Conservation (phyloP, 2,797 vertebrate species). For the Girardinus metallicus region DNA sequence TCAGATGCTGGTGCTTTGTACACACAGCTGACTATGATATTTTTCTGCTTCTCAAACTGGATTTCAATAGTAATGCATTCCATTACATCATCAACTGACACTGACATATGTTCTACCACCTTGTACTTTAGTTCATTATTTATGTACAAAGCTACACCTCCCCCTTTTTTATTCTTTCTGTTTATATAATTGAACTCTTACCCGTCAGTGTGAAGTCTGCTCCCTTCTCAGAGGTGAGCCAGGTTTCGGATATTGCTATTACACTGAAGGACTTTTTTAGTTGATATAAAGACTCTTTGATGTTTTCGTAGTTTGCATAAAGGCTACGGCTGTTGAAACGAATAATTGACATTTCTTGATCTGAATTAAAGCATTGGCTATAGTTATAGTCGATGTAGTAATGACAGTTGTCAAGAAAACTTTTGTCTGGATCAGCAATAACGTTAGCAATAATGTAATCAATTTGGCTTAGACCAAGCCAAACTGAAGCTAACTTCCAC, state of each 20-base stretch:
- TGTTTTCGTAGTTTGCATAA: neutral
- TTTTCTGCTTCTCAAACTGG: neutral
- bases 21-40: neutral
- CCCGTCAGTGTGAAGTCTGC: neutral
- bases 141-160: too few species aligned
- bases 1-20: neutral
- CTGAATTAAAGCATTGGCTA: too few species aligned
- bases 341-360: too few species aligned
- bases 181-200: neutral
- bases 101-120: neutral
- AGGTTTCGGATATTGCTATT: neutral
- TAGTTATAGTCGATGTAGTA: too few species aligned
- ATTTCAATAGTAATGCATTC: neutral
- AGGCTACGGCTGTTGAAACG: too few species aligned
- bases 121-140: neutral
- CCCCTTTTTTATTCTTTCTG: too few species aligned
- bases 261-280: neutral
- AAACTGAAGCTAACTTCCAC: neutral
- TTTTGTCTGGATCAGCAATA: too few species aligned
- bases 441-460: too few species aligned
- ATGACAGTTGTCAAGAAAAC: too few species aligned
- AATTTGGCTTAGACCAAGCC: neutral
- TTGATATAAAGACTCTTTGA: neutral
- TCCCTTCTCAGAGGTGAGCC: neutral
- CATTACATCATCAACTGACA: neutral